Evolutionary conservation across 2,888 invertebrate genomes (phyloP).

Genomic region (Branchinecta sandiegonensis): DNA sequence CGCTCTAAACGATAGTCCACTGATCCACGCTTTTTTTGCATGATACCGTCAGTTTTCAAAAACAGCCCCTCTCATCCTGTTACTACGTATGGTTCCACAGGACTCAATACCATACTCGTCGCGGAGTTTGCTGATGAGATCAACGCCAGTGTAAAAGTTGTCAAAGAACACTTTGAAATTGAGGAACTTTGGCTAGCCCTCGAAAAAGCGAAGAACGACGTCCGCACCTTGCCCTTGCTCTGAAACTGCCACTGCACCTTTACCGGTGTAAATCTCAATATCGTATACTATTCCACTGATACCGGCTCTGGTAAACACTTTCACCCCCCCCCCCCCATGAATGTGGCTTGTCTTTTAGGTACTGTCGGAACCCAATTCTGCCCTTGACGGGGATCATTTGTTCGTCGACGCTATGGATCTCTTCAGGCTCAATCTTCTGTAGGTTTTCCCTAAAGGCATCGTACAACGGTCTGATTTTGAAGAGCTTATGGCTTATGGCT

Average conservation of each 20-base stretch:
- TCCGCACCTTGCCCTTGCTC: neutral
- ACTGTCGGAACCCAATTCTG: too few species aligned
- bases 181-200: neutral
- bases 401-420: too few species aligned
- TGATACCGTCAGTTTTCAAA: neutral
- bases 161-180: neutral
- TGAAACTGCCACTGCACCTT: neutral
- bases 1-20: neutral
- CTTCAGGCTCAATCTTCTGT: too few species aligned
- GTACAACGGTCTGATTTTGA: too few species aligned
- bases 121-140: neutral
- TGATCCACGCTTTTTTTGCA: neutral
- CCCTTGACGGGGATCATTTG: too few species aligned
- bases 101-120: neutral
- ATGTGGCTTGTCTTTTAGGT: too few species aligned
- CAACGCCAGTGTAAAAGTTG: neutral
- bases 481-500: too few species aligned
- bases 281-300: neutral
- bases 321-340: too few species aligned
- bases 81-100: slow-evolving; percentile 10
- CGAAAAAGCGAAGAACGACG: neutral
- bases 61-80: neutral
- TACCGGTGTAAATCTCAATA: neutral
- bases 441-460: too few species aligned
- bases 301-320: too few species aligned